Base-by-base conservation (phyloP, 2,888 invertebrate genomes). In the Alcis repandata region DNA sequence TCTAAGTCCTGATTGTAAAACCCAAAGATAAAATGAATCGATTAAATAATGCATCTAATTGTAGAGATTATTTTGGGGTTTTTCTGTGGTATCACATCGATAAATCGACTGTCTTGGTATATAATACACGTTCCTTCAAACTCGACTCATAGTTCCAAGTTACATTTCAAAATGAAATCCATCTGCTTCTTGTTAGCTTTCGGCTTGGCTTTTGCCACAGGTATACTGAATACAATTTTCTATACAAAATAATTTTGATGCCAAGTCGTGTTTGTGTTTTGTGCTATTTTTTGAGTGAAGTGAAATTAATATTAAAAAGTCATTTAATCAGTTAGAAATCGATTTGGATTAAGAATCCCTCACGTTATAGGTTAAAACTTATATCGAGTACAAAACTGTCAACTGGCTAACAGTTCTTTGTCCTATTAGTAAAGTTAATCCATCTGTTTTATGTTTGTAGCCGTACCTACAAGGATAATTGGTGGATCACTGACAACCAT, bases 401-500 rank as follows among this genome's bases (percentile, higher is more conserved):
- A n/a, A n/a, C n/a, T n/a, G n/a, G n/a, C n/a, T n/a, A n/a, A n/a
- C n/a, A n/a, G n/a, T n/a, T n/a, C n/a, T n/a, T n/a, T n/a, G n/a
- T n/a, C n/a, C n/a, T n/a, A n/a, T n/a, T n/a, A n/a, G n/a, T n/a
- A n/a, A n/a, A n/a, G n/a, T n/a, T n/a, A n/a, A n/a, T n/a, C n/a
- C n/a, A n/a, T n/a, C n/a, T n/a, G n/a, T n/a, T n/a, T n/a, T n/a
- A n/a, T 27, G 27, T 27, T 27, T 6, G 27, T 27, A 27, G 27
- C 27, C 27, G 27, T 27, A 27, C 27, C 27, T 6, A 4, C 27
- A 27, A 27, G 27, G 6, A 27, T 27, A 27, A 27, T 27, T n/a
- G 85, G 84, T 49, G 84, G 85, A 0, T 71, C 75, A 2, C 58
- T 70, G n/a, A 77, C 83, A 9, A 75, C 75, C 6, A 77, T 84